Evolutionary conservation across 2,113 vertebrate species (phyloP).

Genomic region (Nanorana parkeri): DNA sequence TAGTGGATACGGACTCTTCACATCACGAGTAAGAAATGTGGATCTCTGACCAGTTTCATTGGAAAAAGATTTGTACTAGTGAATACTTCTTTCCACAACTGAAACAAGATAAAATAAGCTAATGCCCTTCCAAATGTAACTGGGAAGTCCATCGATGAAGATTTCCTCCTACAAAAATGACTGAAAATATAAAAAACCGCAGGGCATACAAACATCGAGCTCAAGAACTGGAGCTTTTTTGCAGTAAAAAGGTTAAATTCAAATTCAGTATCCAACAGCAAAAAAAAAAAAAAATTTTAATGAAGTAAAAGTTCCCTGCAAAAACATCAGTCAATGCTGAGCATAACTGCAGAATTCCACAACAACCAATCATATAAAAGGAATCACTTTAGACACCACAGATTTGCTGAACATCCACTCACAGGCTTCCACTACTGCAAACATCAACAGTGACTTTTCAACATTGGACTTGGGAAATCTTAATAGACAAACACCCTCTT

Average conservation of each 20-base stretch:
- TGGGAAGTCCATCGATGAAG: conserved; percentile 14
- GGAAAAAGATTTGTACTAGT: conserved; percentile 7
- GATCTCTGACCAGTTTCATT: neutral
- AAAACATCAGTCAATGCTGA: neutral
- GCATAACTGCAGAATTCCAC: neutral
- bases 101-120: conserved; percentile 4
- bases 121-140: neutral
- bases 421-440: too few relatives aligned
- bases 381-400: neutral
- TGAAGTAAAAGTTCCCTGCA: neutral
- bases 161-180: neutral
- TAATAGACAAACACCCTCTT: too few relatives aligned
- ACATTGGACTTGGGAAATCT: too few relatives aligned
- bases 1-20: too few relatives aligned
- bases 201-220: neutral
- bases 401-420: too few relatives aligned
- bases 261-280: neutral
- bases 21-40: too few relatives aligned
- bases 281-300: neutral
- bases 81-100: neutral
- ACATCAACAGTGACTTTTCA: too few relatives aligned
- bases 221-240: neutral
- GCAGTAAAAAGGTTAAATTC: conserved; percentile 11
- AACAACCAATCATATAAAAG: neutral
- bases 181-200: conserved; percentile 21